Conservation (phyloP, 2,113 vertebrate species). For the Agelaius tricolor region DNA sequence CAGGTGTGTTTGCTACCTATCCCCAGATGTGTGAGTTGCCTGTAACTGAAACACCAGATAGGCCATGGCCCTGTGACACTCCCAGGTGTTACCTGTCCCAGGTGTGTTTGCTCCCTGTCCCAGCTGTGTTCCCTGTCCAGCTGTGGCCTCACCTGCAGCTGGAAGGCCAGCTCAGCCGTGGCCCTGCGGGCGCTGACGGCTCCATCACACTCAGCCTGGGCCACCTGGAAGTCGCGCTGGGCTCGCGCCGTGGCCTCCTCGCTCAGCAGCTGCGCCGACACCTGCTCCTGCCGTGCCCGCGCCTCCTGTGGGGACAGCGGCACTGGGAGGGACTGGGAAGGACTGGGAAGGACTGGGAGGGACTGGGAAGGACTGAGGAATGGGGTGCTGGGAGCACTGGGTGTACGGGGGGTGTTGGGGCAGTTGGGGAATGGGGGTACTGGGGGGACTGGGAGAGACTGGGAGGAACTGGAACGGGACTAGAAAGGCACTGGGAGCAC, state of each 20-base stretch:
- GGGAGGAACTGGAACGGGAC: not conserved
- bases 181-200: not conserved
- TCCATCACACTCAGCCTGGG: not conserved
- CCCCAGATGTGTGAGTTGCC: not conserved
- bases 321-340: not conserved
- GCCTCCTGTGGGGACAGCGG: not conserved
- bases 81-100: too few relatives aligned
- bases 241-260: not conserved
- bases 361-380: not conserved
- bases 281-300: not conserved
- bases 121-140: not conserved
- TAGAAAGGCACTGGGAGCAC: not conserved
- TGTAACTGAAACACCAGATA: not conserved
- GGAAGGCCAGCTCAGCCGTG: not conserved
- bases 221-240: not conserved
- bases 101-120: too few relatives aligned
- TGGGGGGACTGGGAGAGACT: not conserved
- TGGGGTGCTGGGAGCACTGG: not conserved
- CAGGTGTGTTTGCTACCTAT: not conserved
- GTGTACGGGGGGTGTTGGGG: not conserved
- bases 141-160: not conserved
- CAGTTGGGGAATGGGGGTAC: not conserved
- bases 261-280: not conserved
- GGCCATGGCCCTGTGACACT: not conserved
- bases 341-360: too few relatives aligned